Base-by-base conservation (phyloP, 2,113 vertebrate species). In the Colius striatus region DNA sequence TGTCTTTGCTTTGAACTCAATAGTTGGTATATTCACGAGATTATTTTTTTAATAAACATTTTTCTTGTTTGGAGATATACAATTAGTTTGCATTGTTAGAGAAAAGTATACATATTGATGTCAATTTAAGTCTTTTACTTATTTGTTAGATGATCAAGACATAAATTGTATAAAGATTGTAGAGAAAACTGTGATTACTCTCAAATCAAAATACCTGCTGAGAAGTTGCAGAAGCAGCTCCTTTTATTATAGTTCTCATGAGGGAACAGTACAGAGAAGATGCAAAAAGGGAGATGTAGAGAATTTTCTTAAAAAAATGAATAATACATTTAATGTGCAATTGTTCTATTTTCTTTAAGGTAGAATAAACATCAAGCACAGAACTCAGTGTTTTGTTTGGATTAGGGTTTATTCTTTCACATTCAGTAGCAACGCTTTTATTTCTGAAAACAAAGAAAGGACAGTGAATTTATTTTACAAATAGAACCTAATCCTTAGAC, bases 1-100 rank as follows among this genome's bases (percentile, higher is more conserved):
- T 93, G 92, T 90, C 95, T 97, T 95, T 48, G 36, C 97, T 98
- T 98, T 98, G 96, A 97, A 97, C 97, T 97, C 95, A 89, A 94
- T 94, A 65, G 94, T 92, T 94, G 95, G 96, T 90, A 93, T 85
- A 97, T 87, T 97, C 84, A 84, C 38, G 91, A 85, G 93, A 22
- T 94, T 85, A 17, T 68, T 89, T 89, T 94, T 95, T 95, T 91
- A 86, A 94, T 90, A 95, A 97, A 94, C 58, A 25, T 93, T 95
- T 96, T 94, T 96, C 84, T 86, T 9, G 5, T 91, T 96, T 96
- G 91, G 92, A 95, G 65, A 87, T 97, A 71, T 29, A 65, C 91
- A 96, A 86, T 97, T 97, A 96, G 79, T 74, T 66, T 78, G 73
- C 54, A 73, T 92, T 93, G 80, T 97, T 97, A 95, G 90, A 81